These are phyloP conservation scores for Tetramorium simillimum DNA, from an alignment of 1,140 invertebrate species.

Conservation along the genomic window DNA sequence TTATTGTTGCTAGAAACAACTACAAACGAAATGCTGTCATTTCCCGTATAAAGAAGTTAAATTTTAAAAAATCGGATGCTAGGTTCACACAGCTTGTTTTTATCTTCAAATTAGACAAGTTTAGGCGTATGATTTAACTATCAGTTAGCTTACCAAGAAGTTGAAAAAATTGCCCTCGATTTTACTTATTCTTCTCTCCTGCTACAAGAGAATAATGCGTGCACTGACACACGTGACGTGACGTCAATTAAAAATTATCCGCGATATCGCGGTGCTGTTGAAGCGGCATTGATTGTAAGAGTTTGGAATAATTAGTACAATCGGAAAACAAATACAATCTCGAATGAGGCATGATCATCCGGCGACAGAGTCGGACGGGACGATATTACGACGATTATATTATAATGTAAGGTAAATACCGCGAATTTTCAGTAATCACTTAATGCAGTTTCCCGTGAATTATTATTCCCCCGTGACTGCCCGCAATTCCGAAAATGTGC, in stretches of 20 bases:
- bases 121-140: too few species aligned
- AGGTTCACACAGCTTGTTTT: too few species aligned
- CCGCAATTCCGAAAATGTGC: constrained; percentile 44
- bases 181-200: not conserved
- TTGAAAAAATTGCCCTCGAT: not conserved
- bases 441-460: constrained; percentile 37
- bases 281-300: not conserved
- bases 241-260: not conserved
- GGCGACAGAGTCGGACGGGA: not conserved
- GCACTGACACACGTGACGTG: not conserved
- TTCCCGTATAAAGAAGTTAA: too few species aligned
- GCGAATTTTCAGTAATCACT: constrained; percentile 43
- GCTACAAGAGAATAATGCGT: not conserved
- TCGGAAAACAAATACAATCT: not conserved
- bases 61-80: too few species aligned
- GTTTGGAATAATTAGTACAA: not conserved
- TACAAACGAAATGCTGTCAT: too few species aligned
- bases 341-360: not conserved
- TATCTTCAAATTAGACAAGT: too few species aligned
- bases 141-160: too few species aligned
- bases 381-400: constrained; percentile 9
- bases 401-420: constrained; percentile 21
- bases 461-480: constrained; percentile 27
- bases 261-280: too few species aligned
- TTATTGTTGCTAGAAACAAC: too few species aligned